A percentile compares a stretch with the other conserved stretches of the same genome.
These are phyloP conservation scores for Turritopsis rubra DNA, from an alignment of 30 jellyfish, hydroid and myxozoan species.

Conservation along the genomic window DNA sequence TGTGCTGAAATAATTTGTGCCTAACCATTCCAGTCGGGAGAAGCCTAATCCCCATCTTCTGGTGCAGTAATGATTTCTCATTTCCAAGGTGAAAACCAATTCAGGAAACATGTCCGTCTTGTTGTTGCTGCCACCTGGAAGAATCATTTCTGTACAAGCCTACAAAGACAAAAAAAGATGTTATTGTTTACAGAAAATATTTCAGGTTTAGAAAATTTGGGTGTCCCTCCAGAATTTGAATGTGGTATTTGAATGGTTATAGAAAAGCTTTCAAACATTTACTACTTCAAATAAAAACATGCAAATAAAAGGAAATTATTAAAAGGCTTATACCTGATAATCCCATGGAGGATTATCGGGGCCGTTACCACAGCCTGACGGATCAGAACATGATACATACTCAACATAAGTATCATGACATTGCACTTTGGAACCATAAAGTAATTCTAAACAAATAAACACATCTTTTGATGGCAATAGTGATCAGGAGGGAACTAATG, in stretches of 20 bases:
- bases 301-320: neutral
- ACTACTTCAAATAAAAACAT: too few relatives aligned
- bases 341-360: conserved; percentile 94
- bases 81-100: conserved; percentile 57
- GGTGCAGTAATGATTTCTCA: conserved; percentile 57
- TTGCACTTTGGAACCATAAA: conserved; percentile 56
- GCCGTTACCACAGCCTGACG: conserved; percentile 98
- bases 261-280: too few relatives aligned
- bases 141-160: conserved; percentile 98
- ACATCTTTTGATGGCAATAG: neutral
- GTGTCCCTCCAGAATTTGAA: too few relatives aligned
- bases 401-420: conserved; percentile 83
- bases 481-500: neutral
- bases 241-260: too few relatives aligned
- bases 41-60: conserved; percentile 69
- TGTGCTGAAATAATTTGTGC: conserved; percentile 68
- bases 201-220: too few relatives aligned
- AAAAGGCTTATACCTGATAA: conserved; percentile 57
- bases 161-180: conserved; percentile 9
- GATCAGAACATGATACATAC: conserved; percentile 94
- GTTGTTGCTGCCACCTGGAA: conserved; percentile 95
- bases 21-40: conserved; percentile 64
- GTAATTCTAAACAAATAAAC: conserved; percentile 34
- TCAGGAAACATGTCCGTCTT: conserved; percentile 92
- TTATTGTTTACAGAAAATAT: neutral